phyloP scores from a whole-genome alignment of 30 jellyfish, hydroid and myxozoan genomes.

The Rhopilema esculentum region DNA sequence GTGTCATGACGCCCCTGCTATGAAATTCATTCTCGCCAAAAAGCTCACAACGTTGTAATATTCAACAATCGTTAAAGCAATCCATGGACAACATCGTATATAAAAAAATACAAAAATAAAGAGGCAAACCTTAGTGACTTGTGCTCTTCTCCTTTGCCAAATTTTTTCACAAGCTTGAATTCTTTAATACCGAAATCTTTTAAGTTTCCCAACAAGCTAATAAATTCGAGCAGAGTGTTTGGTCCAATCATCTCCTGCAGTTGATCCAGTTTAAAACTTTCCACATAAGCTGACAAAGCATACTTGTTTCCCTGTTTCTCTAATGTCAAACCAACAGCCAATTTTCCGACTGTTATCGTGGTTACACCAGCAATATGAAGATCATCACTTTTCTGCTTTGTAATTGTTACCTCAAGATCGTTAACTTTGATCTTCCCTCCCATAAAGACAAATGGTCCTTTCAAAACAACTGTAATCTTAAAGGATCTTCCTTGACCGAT shows the following conservation, averaged over 20 bases:
- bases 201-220: conserved; percentile 46
- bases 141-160: conserved; percentile 58
- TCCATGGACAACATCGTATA: too few relatives aligned
- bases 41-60: too few relatives aligned
- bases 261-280: conserved; percentile 49
- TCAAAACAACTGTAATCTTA: conserved; percentile 47
- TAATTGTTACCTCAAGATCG: conserved; percentile 61
- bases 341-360: conserved; percentile 55
- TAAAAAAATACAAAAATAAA: not conserved
- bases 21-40: too few relatives aligned
- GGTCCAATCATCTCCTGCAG: conserved; percentile 63
- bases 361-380: conserved; percentile 59
- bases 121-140: conserved; percentile 42
- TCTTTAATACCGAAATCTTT: conserved; percentile 75
- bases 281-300: conserved; percentile 58
- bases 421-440: conserved; percentile 65
- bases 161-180: conserved; percentile 50
- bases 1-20: too few relatives aligned
- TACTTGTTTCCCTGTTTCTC: conserved; percentile 60
- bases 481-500: conserved; percentile 55
- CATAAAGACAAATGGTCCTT: conserved; percentile 70
- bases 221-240: conserved; percentile 1
- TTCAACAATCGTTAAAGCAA: too few relatives aligned
- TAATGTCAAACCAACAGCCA: conserved; percentile 65
- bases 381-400: conserved; percentile 24